Percentiles rank a stretch among this genome's conserved stretches.
Evolutionary conservation across 2,797 vertebrate genomes (phyloP).

Genomic region (Cynodonichthys magdalenae): DNA sequence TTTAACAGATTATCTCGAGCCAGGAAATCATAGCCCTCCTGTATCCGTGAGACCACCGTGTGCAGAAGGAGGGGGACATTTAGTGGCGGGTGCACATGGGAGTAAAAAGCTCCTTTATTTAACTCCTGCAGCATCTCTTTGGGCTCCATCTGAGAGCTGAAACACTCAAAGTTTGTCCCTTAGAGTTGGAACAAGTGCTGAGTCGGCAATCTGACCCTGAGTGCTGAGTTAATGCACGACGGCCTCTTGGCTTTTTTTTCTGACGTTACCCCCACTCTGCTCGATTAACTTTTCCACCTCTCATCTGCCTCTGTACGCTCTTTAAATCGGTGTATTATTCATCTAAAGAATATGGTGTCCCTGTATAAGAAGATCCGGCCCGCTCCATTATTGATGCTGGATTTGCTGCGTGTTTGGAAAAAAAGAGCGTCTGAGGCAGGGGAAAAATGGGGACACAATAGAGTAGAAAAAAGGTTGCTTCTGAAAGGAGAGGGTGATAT

Average conservation of each 20-base stretch:
- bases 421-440: constrained; percentile 42
- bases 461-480: constrained; percentile 28
- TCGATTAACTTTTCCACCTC: constrained; percentile 44
- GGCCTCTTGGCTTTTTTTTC: constrained; percentile 34
- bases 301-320: constrained; percentile 21
- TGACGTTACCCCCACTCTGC: constrained; percentile 37
- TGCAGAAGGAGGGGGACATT: constrained; percentile 55
- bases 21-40: constrained; percentile 19
- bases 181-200: constrained; percentile 77
- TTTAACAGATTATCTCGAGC: constrained; percentile 51
- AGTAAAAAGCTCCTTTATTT: constrained; percentile 74
- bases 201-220: constrained; percentile 77
- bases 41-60: constrained; percentile 7
- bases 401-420: constrained; percentile 71
- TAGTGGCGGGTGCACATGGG: constrained; percentile 41
- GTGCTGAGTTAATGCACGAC: constrained; percentile 79
- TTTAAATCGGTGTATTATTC: constrained; percentile 81
- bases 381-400: constrained; percentile 80
- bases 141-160: constrained; percentile 49
- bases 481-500: constrained; percentile 34
- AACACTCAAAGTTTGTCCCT: constrained; percentile 75
- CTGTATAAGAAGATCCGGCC: constrained; percentile 69
- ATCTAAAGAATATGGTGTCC: constrained; percentile 70
- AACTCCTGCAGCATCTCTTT: constrained; percentile 43
- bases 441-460: constrained; percentile 34